Evolutionary conservation across 2,888 invertebrate genomes (phyloP), one percentile per base, ranked within the genome.

Genomic region (Polyommatus iphigenia): DNA sequence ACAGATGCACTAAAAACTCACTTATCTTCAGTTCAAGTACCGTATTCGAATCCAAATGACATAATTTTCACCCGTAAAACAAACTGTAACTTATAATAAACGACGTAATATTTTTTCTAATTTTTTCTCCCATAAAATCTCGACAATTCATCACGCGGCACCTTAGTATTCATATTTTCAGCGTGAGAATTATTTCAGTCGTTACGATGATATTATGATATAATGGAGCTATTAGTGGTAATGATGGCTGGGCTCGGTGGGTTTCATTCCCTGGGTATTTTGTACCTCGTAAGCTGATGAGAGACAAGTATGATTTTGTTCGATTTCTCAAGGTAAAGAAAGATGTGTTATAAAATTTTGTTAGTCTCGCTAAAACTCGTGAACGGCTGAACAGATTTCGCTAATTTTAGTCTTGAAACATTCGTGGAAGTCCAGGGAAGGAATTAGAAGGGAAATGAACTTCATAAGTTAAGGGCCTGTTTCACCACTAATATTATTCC

Each of bases 131-230:
- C 46, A 62, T 77, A 41, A 77, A 77, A 76, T 76, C 59, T 76
- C 54, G 41, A 78, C 76, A 72, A 79, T 79, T 76, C 78, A 71
- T 79, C 79, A 79, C 76, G 57, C 75, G 76, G 76, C 71, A 78
- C 59, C 76, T 79, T 78, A 78, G 59, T 79, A 79, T 78, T 78
- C 78, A 79, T 79, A 76, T 67, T 78, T 79, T 78, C 78, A 20
- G 46, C 72, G 57, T 79, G 76, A 73, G 78, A 78, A 78, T 78
- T 50, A 78, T 78, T 79, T 59, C 54, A 72, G 79, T 79, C 79
- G 71, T 79, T 78, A 76, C 41, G 62, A 18, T 76, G 67, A 76
- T 76, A 76, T 67, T 76, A 77, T 50, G 62, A 67, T 71, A 50
- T 77, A 77, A 77, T 77, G 50, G 50, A 29, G 62, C 67, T 67